These are phyloP conservation scores for Acanthurus leucopareius DNA, from an alignment of 2,797 vertebrate genomes.

Conservation along the genomic window DNA sequence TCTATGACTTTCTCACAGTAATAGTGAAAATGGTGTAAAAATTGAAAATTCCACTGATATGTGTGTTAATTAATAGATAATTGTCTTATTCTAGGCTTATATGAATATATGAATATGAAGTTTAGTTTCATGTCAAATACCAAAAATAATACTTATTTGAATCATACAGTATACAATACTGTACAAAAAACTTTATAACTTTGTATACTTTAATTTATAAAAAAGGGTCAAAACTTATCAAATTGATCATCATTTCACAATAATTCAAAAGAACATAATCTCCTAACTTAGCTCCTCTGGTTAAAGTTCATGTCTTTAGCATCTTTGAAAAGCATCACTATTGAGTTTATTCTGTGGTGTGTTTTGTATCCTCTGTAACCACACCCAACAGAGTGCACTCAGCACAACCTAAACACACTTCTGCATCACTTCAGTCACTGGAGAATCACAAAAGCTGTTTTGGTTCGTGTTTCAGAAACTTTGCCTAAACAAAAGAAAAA, in stretches of 20 bases:
- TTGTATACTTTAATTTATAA: no score
- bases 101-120: no score
- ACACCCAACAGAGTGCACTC: slow-evolving; percentile 3
- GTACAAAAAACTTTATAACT: no score
- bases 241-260: neutral
- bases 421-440: neutral
- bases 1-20: slow-evolving; percentile 2
- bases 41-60: neutral
- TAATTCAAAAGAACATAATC: neutral
- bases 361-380: neutral
- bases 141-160: no score
- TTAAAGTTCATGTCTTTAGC: neutral
- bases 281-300: neutral
- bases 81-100: no score
- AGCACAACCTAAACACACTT: neutral
- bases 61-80: neutral
- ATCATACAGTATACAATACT: no score
- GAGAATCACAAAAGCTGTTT: no score
- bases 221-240: no score
- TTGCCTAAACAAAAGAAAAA: no score
- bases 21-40: no score
- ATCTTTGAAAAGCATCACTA: neutral
- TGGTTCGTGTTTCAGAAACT: no score
- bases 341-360: neutral
- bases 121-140: no score